Evolutionary conservation across 2,113 vertebrate genomes (phyloP).

Genomic region (Bubo bubo): DNA sequence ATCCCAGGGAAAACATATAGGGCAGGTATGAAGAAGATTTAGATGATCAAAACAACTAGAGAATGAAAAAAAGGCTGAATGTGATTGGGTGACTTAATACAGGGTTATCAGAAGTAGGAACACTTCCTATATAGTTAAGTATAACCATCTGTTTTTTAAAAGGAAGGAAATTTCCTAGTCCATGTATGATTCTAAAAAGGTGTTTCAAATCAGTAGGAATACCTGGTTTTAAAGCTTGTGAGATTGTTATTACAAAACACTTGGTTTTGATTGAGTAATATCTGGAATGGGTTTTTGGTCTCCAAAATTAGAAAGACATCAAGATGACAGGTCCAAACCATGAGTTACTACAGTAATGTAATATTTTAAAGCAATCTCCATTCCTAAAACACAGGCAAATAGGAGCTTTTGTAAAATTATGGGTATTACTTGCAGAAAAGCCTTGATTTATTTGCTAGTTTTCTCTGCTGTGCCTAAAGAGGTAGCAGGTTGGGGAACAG

Average conservation of each 20-base stretch:
- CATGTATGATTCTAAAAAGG: neutral
- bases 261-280: slow-evolving; percentile 12
- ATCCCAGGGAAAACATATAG: neutral
- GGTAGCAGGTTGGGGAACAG: neutral
- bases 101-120: neutral
- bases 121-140: neutral
- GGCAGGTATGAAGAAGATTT: neutral
- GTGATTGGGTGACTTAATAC: slow-evolving; percentile 28
- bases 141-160: slow-evolving; percentile 9
- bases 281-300: slow-evolving; percentile 28
- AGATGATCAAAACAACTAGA: slow-evolving; percentile 7
- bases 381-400: neutral
- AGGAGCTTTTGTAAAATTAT: neutral
- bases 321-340: slow-evolving; percentile 22
- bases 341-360: slow-evolving; percentile 3
- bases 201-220: slow-evolving; percentile 2
- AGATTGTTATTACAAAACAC: slow-evolving; percentile 19
- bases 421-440: neutral
- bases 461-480: slow-evolving; percentile 1
- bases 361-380: slow-evolving; percentile 22
- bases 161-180: neutral
- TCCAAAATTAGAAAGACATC: slow-evolving; percentile 9
- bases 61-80: neutral
- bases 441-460: neutral
- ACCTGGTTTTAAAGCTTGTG: slow-evolving; percentile 4